Percentiles rank a stretch among this genome's conserved stretches.
These are phyloP conservation scores for Mesembrinibis cayennensis DNA, from an alignment of 2,113 vertebrate species.

Conservation along the genomic window DNA sequence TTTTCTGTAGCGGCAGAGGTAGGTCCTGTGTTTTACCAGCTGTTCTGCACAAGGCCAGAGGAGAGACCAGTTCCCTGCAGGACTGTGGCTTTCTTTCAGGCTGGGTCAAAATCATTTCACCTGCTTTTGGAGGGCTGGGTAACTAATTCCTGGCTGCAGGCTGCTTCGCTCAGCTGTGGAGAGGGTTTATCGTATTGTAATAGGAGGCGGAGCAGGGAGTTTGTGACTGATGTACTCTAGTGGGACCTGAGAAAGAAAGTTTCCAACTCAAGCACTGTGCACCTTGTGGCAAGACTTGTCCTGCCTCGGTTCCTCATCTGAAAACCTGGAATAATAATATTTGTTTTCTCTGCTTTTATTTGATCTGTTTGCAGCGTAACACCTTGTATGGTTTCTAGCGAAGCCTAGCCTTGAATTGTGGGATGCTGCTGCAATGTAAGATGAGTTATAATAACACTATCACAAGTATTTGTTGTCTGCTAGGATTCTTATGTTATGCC, in stretches of 20 bases:
- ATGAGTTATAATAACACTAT: not conserved
- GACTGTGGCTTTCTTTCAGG: not conserved
- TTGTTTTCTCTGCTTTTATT: not conserved
- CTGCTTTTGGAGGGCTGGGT: not conserved
- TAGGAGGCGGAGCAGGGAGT: not conserved
- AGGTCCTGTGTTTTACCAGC: not conserved
- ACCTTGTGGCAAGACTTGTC: not conserved
- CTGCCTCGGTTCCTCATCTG: not conserved
- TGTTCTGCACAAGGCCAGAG: not conserved
- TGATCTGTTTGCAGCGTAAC: not conserved
- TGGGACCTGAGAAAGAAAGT: not conserved
- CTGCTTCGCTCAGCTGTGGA: not conserved
- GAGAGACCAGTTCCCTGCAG: not conserved
- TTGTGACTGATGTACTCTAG: not conserved
- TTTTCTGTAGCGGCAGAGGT: not conserved
- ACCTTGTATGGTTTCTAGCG: not conserved
- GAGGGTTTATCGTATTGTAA: not conserved
- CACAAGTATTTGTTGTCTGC: not conserved
- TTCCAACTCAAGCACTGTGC: not conserved
- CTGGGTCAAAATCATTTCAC: not conserved
- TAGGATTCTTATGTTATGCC: not conserved
- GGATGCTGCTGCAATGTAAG: not conserved
- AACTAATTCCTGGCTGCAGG: not conserved
- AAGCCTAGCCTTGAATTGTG: not conserved
- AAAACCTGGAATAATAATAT: not conserved